These are phyloP conservation scores for Halichoerus grypus DNA, from an alignment of 2,113 vertebrate species.

Conservation along the genomic window DNA sequence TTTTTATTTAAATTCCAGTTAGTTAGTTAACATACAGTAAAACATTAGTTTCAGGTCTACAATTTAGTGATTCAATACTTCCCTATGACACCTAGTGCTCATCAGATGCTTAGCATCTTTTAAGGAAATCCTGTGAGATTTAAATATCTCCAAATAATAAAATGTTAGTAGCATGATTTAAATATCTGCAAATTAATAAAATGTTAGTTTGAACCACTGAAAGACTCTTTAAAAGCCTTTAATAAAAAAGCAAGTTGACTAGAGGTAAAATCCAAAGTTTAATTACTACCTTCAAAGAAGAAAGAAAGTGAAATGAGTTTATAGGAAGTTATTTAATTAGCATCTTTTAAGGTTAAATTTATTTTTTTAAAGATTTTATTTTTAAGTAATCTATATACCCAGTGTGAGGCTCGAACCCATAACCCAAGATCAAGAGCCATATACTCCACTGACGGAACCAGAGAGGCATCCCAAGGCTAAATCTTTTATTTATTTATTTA, in stretches of 20 bases:
- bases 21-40: neutral
- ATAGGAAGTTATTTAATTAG: constrained; percentile 40
- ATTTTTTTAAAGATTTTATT: neutral
- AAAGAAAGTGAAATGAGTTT: constrained; percentile 43
- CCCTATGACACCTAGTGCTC: neutral
- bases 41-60: neutral
- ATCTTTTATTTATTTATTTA: neutral
- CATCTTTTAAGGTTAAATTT: constrained; percentile 20
- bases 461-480: neutral
- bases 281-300: constrained; percentile 40
- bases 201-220: neutral
- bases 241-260: constrained; percentile 32
- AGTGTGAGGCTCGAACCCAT: neutral
- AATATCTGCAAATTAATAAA: constrained; percentile 36
- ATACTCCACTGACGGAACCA: neutral
- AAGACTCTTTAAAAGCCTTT: constrained; percentile 49
- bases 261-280: constrained; percentile 52
- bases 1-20: neutral
- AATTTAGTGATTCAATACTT: neutral
- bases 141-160: constrained; percentile 43
- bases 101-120: constrained; percentile 2
- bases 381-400: neutral
- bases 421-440: too few relatives aligned
- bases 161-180: constrained; percentile 22
- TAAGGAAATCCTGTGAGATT: neutral